Evolutionary conservation across 2,797 vertebrate species (phyloP).

Genomic region (Acropternis orthonyx): DNA sequence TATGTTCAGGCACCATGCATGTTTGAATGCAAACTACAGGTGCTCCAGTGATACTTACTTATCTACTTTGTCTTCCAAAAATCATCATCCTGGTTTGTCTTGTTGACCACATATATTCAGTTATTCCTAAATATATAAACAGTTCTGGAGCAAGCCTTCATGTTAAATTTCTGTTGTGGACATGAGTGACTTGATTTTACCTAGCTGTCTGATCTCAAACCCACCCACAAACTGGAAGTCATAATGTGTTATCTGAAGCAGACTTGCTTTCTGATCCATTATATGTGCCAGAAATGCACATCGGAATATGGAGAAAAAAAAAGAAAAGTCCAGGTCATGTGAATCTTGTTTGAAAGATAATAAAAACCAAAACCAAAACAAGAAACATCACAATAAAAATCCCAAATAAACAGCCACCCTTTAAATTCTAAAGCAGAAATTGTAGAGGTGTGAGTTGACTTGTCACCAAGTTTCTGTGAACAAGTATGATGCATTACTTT

Average conservation of each 20-base stretch:
- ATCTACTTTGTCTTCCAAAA: neutral
- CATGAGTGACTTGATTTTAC: neutral
- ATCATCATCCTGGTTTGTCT: neutral
- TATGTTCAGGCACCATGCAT: neutral
- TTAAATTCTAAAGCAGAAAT: neutral
- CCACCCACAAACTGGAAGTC: neutral
- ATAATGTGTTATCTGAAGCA: neutral
- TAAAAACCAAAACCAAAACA: neutral
- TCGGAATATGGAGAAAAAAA: neutral
- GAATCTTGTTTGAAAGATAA: neutral
- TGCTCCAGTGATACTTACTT: neutral
- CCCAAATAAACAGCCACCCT: accelerated
- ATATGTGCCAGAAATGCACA: neutral
- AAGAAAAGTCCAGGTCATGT: neutral
- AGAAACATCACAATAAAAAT: neutral
- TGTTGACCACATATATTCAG: neutral
- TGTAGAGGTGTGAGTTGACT: neutral
- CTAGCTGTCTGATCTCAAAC: neutral
- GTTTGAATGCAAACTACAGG: neutral
- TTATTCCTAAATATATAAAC: neutral
- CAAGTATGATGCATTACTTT: neutral
- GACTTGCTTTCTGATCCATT: neutral
- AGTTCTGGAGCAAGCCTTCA: neutral
- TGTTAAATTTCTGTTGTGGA: neutral
- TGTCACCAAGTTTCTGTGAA: neutral